phyloP scores from a whole-genome alignment of 2,797 vertebrate species.

The Pseudochirops cupreus region DNA sequence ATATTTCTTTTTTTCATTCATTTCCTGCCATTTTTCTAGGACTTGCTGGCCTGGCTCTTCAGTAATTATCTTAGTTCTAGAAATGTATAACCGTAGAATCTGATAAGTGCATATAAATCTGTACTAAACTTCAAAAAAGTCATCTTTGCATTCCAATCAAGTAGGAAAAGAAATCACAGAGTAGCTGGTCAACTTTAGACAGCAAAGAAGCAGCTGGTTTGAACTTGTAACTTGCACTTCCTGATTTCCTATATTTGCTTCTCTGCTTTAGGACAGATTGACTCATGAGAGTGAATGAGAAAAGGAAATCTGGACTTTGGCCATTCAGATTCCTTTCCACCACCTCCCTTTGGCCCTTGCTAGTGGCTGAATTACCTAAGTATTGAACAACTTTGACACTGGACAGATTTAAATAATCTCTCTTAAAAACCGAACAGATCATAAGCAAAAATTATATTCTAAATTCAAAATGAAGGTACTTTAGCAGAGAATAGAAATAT shows the following conservation, averaged over 20 bases:
- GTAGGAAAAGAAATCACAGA: neutral
- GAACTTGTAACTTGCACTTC: neutral
- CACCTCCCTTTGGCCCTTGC: neutral
- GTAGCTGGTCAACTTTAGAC: neutral
- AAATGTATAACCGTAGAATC: neutral
- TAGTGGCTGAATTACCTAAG: neutral
- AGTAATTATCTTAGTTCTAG: neutral
- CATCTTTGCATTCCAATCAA: neutral
- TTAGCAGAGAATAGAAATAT: neutral
- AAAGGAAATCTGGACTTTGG: neutral
- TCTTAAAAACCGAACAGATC: neutral
- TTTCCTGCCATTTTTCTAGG: neutral
- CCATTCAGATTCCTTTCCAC: neutral
- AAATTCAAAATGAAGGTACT: neutral
- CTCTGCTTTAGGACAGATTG: neutral
- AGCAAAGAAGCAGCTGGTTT: neutral
- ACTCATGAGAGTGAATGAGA: neutral
- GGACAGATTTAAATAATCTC: neutral
- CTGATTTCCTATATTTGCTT: neutral
- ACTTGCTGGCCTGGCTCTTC: neutral
- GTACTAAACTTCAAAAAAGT: neutral
- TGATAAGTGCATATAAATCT: neutral
- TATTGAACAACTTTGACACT: neutral
- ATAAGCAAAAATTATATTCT: neutral
- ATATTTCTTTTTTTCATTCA: neutral